A percentile compares a stretch with the other conserved stretches of the same genome.
Evolutionary conservation across 2,113 vertebrate genomes (phyloP).

Genomic region (Gymnarchus niloticus): DNA sequence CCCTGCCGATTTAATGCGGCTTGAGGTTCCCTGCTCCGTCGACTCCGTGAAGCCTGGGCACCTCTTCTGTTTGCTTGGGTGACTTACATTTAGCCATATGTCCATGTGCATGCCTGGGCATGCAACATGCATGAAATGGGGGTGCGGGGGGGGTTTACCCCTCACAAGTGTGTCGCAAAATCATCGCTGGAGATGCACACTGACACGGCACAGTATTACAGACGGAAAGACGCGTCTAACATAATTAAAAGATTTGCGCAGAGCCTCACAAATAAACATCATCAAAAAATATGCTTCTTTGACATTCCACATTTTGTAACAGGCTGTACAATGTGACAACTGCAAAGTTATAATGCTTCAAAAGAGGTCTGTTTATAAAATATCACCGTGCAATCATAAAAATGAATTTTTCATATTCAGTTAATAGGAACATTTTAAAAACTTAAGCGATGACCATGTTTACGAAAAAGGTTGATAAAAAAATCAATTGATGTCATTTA

Average conservation of each 20-base stretch:
- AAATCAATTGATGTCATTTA: neutral
- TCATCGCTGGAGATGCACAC: no score
- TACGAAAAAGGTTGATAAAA: neutral
- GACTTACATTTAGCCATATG: neutral
- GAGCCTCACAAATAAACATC: no score
- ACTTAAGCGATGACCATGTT: neutral
- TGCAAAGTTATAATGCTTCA: no score
- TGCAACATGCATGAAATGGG: neutral
- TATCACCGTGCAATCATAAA: neutral
- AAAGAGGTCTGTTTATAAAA: neutral
- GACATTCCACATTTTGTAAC: no score
- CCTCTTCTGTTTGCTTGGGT: neutral
- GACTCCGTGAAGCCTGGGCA: neutral
- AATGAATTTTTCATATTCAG: neutral
- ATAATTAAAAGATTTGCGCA: no score
- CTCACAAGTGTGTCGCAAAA: no score
- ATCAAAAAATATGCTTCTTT: no score
- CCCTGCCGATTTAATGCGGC: constrained; percentile 32
- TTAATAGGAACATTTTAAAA: neutral
- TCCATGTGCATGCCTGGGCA: neutral
- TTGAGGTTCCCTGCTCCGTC: neutral
- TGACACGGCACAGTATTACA: no score
- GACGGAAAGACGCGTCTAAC: no score
- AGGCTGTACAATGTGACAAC: no score
- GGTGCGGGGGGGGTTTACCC: no score